Base-by-base conservation (phyloP, 2,888 invertebrate genomes). In the Diabrotica balteata region DNA sequence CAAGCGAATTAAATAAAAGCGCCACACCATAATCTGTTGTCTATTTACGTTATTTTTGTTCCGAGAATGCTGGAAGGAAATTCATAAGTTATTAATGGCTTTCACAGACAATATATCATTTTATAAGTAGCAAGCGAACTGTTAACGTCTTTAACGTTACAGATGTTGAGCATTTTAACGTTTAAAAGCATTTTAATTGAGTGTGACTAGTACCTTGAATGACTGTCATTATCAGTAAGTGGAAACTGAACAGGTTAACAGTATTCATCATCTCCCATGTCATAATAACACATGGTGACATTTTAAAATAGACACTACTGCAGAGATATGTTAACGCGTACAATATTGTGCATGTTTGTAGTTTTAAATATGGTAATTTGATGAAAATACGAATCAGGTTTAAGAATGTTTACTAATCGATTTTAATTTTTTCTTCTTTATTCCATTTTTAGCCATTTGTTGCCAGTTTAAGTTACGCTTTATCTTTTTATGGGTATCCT, bases 241-340 rank as follows among this genome's bases (percentile, higher is more conserved):
- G 64, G 62, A 63, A 64, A 69, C 59, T 50, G 60, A 65, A 67
- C 64, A 67, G 70, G 70, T 72, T 66, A 67, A 66, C 66, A 55
- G 67, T 59, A 65, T 69, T 74, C 73, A 70, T 76, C 74, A 76
- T 76, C 72, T 66, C 62, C 69, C 66, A 67, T 70, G 73, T 76
- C 75, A 76, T 76, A 76, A 76, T 71, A 76, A 76, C 75, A 76
- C 71, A 72, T 76, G 75, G 70, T 71, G 67, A 55, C 50, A 53
- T 58, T 64, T 59, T 64, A 58, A 64, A 64, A 64, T 64, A 64
- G 64, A 58, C n/a, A 58, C 52, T 11, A 43, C 43, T 32, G 32
- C 32, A 32, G 32, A 32, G 32, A 32, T 32, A 32, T 32, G 4
- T 32, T 32, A 32, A 32, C 32, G 32, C 32, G 32, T 2, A 32